Conservation (phyloP, 1,140 invertebrate genomes). For the Eulimnadia texana region DNA sequence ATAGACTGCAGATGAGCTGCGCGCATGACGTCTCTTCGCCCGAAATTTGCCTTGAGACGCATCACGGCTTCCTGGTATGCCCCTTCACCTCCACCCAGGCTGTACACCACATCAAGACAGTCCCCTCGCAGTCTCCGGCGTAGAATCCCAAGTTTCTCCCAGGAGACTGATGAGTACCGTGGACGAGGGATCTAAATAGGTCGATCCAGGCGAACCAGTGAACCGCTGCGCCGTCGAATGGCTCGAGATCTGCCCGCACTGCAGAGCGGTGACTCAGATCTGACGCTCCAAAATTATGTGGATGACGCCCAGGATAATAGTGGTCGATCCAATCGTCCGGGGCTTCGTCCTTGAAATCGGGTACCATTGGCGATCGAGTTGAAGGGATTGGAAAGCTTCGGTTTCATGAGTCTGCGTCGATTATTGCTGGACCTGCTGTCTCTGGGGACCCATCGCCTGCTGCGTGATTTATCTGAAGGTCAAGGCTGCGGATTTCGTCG, state of each 20-base stretch:
- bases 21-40: constrained; percentile 2
- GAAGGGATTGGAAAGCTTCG: no score
- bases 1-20: neutral
- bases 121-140: neutral
- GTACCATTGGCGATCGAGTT: no score
- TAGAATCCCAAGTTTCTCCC: constrained; percentile 9
- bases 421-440: no score
- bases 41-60: constrained; percentile 4
- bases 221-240: neutral
- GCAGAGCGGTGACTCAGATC: neutral
- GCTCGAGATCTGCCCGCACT: neutral
- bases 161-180: neutral
- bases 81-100: constrained; percentile 9
- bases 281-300: neutral
- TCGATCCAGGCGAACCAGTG: constrained; percentile 12
- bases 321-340: constrained; percentile 3
- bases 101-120: constrained; percentile 1
- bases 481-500: no score
- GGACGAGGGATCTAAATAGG: constrained; percentile 5
- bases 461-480: no score
- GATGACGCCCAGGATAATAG: neutral
- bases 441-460: no score
- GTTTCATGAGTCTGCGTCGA: no score
- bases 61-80: constrained; percentile 3
- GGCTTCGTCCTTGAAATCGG: no score